Evolutionary conservation across 2,797 vertebrate genomes (phyloP), one percentile per base, ranked within the genome.

Genomic region (Sciurus vulgaris): DNA sequence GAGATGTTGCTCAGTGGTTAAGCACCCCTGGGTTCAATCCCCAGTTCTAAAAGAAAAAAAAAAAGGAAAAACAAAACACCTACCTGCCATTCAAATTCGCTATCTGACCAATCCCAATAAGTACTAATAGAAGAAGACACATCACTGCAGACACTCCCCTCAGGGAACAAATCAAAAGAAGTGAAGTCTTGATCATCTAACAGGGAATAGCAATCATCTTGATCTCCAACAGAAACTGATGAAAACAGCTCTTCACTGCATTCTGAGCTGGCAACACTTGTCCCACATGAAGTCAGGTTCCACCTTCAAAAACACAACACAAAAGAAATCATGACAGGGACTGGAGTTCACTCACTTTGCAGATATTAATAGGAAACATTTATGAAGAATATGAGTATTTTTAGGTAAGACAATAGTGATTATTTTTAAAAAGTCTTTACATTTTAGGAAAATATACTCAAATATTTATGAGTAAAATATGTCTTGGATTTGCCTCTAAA

Each of bases 31-130:
- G 54, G 54, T 20, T 56, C 54, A 56, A 56, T 56, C 54, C 54
- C 18, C 54, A 56, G 54, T 47, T 7, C 44, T 7, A 47, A 47
- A 47, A 47, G 6, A 7, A 44, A 44, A 44, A 7, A 47, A 47
- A 47, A 83, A 92, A 92, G 17, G 11, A 30, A 12, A 22, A 78
- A 73, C 28, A 82, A 59, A 77, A 88, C 82, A 91, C 98, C 97
- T 98, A 99, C 99, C 99, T 99, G 99, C 99, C 99, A 99, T 97
- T 99, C 99, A 98, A 99, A 99, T 97, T 99, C 99, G 0, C 99
- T 99, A 98, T 99, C 99, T 33, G 99, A 99, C 99, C 99, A 99
- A 98, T 99, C 99, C 99, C 99, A 99, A 87, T 99, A 99, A 0
- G 99, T 99, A 98, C 99, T 99, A 98, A 99, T 99, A 67, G 99